phyloP scores from a whole-genome alignment of 2,888 invertebrate genomes.

The Lithodes maja region DNA sequence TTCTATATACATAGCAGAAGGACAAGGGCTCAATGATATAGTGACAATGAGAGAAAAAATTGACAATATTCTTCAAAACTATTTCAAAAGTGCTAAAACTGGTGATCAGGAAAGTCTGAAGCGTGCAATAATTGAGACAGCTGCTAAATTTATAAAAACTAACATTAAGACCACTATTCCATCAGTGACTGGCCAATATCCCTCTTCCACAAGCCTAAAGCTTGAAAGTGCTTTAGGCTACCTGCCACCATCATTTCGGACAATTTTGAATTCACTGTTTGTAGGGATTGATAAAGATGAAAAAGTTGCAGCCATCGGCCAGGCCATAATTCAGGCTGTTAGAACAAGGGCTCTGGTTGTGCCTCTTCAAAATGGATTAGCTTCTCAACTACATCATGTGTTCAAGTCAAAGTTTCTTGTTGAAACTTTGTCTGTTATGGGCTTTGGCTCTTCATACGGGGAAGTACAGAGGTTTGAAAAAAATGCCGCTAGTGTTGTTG shows the following conservation, averaged over 20 bases:
- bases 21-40: constrained; percentile 1
- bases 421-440: constrained; percentile 44
- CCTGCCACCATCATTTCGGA: not conserved
- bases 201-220: not conserved
- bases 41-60: constrained; percentile 25
- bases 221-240: constrained; percentile 11
- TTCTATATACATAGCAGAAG: not conserved
- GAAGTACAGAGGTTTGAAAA: constrained; percentile 26
- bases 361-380: constrained; percentile 53
- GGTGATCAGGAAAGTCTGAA: constrained; percentile 2
- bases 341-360: constrained; percentile 29
- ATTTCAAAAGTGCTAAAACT: not conserved
- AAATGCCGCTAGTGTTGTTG: constrained; percentile 11
- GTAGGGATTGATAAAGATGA: constrained; percentile 4
- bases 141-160: constrained; percentile 10
- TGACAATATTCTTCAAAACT: not conserved
- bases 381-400: constrained; percentile 64
- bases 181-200: not conserved
- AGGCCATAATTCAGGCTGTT: constrained; percentile 60
- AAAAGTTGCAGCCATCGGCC: constrained; percentile 49
- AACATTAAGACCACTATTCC: not conserved
- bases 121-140: constrained; percentile 20
- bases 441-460: constrained; percentile 22
- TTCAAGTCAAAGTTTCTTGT: constrained; percentile 62
- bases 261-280: not conserved